These are phyloP conservation scores for Catostylus mosaicus DNA, from an alignment of 30 jellyfish, hydroid and myxozoan species.

Conservation along the genomic window DNA sequence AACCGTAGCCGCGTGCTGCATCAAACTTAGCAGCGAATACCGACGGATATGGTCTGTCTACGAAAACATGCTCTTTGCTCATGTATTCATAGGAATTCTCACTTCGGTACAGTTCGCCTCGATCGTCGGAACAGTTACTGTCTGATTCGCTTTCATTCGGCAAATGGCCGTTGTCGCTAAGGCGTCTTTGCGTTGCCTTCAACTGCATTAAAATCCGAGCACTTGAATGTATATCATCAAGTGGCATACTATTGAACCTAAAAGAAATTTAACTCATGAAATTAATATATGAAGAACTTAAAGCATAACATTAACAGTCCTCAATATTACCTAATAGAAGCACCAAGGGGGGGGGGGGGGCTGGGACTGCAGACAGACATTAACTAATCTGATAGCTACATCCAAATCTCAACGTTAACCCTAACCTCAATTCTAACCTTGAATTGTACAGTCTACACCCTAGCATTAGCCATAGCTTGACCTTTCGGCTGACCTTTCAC, in stretches of 20 bases:
- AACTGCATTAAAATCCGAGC: conserved; percentile 64
- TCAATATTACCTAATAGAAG: too few relatives aligned
- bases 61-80: not conserved
- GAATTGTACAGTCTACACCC: too few relatives aligned
- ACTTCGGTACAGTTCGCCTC: conserved; percentile 14
- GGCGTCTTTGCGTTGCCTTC: conserved; percentile 47
- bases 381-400: too few relatives aligned
- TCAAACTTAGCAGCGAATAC: not conserved
- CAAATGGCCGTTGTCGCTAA: conserved; percentile 10
- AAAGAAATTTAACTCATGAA: too few relatives aligned
- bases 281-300: too few relatives aligned
- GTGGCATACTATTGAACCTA: conserved; percentile 35
- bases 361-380: too few relatives aligned
- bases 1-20: not conserved
- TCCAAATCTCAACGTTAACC: too few relatives aligned
- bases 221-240: conserved; percentile 66
- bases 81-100: not conserved
- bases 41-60: not conserved
- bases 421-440: too few relatives aligned
- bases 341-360: too few relatives aligned
- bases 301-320: too few relatives aligned
- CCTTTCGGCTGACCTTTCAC: too few relatives aligned
- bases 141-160: conserved; percentile 56
- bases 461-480: too few relatives aligned
- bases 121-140: conserved; percentile 44